phyloP scores from a whole-genome alignment of 2,888 invertebrate genomes.

The Euzetes globulus region DNA sequence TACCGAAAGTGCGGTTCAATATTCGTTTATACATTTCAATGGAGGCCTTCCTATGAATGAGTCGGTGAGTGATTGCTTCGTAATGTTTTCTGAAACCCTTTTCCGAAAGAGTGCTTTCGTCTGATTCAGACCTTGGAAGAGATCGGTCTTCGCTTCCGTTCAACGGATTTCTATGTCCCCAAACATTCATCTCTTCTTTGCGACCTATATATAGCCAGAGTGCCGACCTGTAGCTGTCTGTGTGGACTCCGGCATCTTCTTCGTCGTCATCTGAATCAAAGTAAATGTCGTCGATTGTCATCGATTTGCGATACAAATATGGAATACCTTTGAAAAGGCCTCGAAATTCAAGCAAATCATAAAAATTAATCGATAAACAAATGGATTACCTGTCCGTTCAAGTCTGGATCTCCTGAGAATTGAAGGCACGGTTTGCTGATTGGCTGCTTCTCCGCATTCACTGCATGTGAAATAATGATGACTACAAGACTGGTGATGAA shows the following conservation, averaged over 20 bases:
- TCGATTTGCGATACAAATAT: conserved; percentile 25
- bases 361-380: neutral
- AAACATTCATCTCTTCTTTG: conserved; percentile 59
- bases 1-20: conserved; percentile 73
- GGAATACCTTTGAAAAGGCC: conserved; percentile 30
- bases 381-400: neutral
- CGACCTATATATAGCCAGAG: conserved; percentile 71
- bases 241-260: conserved; percentile 57
- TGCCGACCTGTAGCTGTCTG: conserved; percentile 63
- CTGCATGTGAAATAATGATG: conserved; percentile 36
- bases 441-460: conserved; percentile 35
- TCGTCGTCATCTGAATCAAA: conserved; percentile 35
- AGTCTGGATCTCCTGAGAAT: conserved; percentile 17
- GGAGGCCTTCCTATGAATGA: conserved; percentile 81
- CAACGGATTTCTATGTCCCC: conserved; percentile 49
- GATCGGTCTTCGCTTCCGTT: neutral
- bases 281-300: conserved; percentile 35
- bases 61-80: conserved; percentile 75
- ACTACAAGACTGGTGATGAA: conserved; percentile 25
- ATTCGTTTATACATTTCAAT: conserved; percentile 81
- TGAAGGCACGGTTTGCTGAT: conserved; percentile 28
- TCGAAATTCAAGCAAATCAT: no score
- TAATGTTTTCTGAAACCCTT: conserved; percentile 75
- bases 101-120: conserved; percentile 67
- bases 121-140: conserved; percentile 44